Evolutionary conservation across 2,797 vertebrate species (phyloP).

Genomic region (Gorsachius magnificus): DNA sequence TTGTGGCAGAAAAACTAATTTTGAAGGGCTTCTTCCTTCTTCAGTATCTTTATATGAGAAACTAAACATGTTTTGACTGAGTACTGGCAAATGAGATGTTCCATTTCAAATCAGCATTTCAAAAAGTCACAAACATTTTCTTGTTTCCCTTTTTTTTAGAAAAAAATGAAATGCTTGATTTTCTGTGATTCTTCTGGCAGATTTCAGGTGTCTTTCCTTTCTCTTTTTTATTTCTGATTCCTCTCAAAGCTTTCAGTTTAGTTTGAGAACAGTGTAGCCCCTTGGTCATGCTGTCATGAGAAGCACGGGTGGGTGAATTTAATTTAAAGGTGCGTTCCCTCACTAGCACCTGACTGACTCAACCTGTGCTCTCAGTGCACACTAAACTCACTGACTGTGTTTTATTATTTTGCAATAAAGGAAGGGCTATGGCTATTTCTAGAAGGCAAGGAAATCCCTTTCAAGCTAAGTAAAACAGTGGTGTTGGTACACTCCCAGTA

Average conservation of each 20-base stretch:
- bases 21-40: not conserved
- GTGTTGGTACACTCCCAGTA: not conserved
- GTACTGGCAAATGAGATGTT: not conserved
- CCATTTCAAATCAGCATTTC: not conserved
- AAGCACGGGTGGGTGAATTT: not conserved
- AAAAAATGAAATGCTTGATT: not conserved
- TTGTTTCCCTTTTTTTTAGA: not conserved
- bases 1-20: not conserved
- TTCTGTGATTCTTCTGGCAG: not conserved
- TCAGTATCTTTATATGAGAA: not conserved
- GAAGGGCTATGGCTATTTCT: slow-evolving; percentile 52
- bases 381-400: not conserved
- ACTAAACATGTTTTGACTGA: not conserved
- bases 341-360: not conserved
- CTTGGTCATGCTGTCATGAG: accelerated
- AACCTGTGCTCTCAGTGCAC: not conserved
- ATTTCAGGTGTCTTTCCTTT: not conserved
- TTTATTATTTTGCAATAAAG: slow-evolving; percentile 68
- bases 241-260: not conserved
- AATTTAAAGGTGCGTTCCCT: not conserved
- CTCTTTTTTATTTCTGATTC: not conserved
- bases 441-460: slow-evolving; percentile 53
- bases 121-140: not conserved
- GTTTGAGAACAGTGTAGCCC: not conserved
- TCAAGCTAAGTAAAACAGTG: slow-evolving; percentile 56